These are phyloP conservation scores for Hestina assimilis DNA, from an alignment of 1,140 invertebrate genomes.

Conservation along the genomic window DNA sequence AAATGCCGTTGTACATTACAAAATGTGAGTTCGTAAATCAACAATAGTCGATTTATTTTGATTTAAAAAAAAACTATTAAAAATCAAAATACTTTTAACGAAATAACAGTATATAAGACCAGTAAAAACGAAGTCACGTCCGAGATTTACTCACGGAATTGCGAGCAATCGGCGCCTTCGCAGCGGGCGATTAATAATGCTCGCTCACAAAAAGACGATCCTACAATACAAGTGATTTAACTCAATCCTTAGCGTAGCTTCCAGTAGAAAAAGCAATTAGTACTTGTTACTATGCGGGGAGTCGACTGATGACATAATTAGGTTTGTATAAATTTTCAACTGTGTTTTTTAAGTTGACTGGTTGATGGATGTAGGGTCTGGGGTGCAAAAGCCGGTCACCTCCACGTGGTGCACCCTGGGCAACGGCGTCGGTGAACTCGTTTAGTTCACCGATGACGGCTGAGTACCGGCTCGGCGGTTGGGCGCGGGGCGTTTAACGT, in stretches of 20 bases:
- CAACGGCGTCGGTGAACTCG: too few relatives aligned
- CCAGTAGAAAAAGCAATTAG: slow-evolving; percentile 24
- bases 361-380: too few relatives aligned
- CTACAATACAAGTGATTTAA: slow-evolving; percentile 18
- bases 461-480: too few relatives aligned
- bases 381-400: too few relatives aligned
- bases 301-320: neutral
- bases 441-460: too few relatives aligned
- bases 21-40: too few relatives aligned
- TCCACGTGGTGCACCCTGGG: too few relatives aligned
- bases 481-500: too few relatives aligned
- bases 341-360: neutral
- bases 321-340: neutral
- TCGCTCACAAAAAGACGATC: slow-evolving; percentile 15
- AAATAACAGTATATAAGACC: slow-evolving; percentile 1
- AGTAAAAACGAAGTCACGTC: slow-evolving; percentile 10
- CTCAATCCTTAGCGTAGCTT: slow-evolving; percentile 6
- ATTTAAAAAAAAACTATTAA: too few relatives aligned
- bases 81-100: too few relatives aligned
- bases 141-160: slow-evolving; percentile 7
- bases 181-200: slow-evolving; percentile 22
- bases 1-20: too few relatives aligned
- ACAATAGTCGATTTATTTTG: too few relatives aligned
- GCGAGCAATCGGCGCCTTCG: slow-evolving; percentile 20
- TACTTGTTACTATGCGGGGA: slow-evolving; percentile 11